These are phyloP conservation scores for Phyllotis vaccarum DNA, from an alignment of 2,797 vertebrate genomes.

Conservation along the genomic window DNA sequence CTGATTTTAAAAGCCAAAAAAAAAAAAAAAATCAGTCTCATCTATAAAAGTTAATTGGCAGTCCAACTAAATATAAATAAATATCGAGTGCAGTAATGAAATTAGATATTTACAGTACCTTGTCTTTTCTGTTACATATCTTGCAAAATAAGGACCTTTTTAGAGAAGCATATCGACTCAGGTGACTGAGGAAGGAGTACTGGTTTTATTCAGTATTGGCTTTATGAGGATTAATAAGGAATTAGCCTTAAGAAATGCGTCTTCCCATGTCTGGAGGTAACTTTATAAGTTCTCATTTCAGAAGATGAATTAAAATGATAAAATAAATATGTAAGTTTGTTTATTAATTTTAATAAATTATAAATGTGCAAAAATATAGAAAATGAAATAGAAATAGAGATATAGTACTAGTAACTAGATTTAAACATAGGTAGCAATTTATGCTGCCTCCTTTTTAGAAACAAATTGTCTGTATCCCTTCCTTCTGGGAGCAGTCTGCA, in stretches of 20 bases:
- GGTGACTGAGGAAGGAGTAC: neutral
- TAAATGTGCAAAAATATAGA: slow-evolving; percentile 16
- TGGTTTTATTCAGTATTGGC: neutral
- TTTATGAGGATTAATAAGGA: neutral
- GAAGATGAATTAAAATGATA: slow-evolving; percentile 28
- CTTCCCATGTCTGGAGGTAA: slow-evolving; percentile 8
- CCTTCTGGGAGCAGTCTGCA: neutral
- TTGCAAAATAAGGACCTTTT: slow-evolving; percentile 49
- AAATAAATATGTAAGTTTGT: neutral
- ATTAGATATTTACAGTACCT: slow-evolving; percentile 33
- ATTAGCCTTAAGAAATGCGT: slow-evolving; percentile 8
- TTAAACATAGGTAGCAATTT: neutral
- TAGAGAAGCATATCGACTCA: neutral
- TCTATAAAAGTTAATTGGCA: slow-evolving; percentile 8
- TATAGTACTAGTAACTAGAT: neutral
- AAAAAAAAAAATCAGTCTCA: neutral
- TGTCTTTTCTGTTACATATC: neutral
- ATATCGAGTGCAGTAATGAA: neutral
- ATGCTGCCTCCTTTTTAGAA: neutral
- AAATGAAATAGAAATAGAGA: neutral
- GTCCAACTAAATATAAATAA: slow-evolving; percentile 46
- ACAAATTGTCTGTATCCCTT: neutral
- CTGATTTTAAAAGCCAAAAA: too few species aligned
- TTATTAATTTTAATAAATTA: slow-evolving; percentile 48
- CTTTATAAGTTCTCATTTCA: neutral